A percentile compares a stretch with the other conserved stretches of the same genome.
Evolutionary conservation across 2,797 vertebrate species (phyloP).

Genomic region (Falco novaeseelandiae): DNA sequence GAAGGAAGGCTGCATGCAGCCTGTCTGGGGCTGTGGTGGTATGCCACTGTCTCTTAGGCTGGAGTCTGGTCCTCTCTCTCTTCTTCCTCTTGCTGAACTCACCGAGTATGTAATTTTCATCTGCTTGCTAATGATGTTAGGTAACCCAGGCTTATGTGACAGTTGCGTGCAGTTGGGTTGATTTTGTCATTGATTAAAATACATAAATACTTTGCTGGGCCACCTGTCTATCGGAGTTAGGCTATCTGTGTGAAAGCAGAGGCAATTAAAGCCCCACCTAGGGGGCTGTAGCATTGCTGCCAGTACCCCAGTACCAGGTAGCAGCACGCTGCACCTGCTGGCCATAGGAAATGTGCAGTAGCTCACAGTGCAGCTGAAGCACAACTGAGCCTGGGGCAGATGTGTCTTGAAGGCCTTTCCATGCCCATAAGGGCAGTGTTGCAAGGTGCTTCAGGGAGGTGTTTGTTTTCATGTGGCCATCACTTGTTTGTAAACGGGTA

Average conservation of each 20-base stretch:
- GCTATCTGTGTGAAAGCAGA: background rate
- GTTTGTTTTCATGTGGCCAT: background rate
- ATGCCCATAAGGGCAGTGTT: background rate
- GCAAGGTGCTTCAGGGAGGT: background rate
- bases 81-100: background rate
- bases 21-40: background rate
- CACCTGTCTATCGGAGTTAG: background rate
- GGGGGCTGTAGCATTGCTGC: background rate
- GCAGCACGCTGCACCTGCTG: background rate
- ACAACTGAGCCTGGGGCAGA: background rate
- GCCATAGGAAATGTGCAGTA: background rate
- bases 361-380: accelerated
- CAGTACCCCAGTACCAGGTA: background rate
- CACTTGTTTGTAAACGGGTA: background rate
- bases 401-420: accelerated
- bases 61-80: background rate
- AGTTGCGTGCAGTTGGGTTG: background rate
- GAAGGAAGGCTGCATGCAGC: background rate
- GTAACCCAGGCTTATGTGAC: background rate
- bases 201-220: background rate
- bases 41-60: background rate
- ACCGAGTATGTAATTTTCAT: background rate
- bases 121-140: background rate
- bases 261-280: background rate
- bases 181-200: background rate